Conservation (phyloP, 2,797 vertebrate genomes). For the Geotria australis region DNA sequence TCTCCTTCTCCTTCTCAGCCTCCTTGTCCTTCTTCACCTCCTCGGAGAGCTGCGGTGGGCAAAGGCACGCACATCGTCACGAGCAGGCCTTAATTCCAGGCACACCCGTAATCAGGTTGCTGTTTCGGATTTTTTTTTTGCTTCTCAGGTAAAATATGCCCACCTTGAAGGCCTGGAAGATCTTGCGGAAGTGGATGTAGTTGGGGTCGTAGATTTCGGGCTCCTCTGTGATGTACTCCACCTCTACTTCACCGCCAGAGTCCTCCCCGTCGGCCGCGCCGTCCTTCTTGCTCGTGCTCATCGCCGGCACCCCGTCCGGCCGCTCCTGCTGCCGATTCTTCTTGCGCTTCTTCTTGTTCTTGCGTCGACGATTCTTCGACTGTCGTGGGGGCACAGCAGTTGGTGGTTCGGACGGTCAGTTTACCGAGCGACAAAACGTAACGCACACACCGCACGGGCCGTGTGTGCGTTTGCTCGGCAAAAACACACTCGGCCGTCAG, state of each 20-base stretch:
- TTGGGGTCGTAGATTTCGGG: slow-evolving; percentile 63
- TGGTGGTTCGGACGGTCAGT: too few relatives aligned
- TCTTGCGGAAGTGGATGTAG: slow-evolving; percentile 67
- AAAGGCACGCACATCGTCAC: too few relatives aligned
- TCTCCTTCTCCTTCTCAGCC: slow-evolving; percentile 50
- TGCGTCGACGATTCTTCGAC: slow-evolving; percentile 45
- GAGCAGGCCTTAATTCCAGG: too few relatives aligned
- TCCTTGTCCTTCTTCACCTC: slow-evolving; percentile 74
- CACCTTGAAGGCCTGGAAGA: slow-evolving; percentile 75
- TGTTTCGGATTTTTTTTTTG: too few relatives aligned
- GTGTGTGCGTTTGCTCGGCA: too few relatives aligned
- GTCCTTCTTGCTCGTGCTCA: slow-evolving; percentile 11
- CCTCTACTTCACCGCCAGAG: slow-evolving; percentile 23
- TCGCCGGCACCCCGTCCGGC: slow-evolving; percentile 9
- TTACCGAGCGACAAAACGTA: not conserved
- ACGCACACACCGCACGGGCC: too few relatives aligned
- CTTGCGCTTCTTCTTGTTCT: slow-evolving; percentile 58
- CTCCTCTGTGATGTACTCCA: slow-evolving; percentile 57
- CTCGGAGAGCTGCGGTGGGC: slow-evolving; percentile 27
- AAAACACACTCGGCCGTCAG: too few relatives aligned
- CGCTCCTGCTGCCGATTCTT: slow-evolving; percentile 19
- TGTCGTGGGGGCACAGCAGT: too few relatives aligned
- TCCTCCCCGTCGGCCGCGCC: slow-evolving; percentile 8
- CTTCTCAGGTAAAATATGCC: not conserved
- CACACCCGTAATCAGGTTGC: too few relatives aligned